phyloP scores from a whole-genome alignment of 2,113 vertebrate species.

The Crotalus viridis region DNA sequence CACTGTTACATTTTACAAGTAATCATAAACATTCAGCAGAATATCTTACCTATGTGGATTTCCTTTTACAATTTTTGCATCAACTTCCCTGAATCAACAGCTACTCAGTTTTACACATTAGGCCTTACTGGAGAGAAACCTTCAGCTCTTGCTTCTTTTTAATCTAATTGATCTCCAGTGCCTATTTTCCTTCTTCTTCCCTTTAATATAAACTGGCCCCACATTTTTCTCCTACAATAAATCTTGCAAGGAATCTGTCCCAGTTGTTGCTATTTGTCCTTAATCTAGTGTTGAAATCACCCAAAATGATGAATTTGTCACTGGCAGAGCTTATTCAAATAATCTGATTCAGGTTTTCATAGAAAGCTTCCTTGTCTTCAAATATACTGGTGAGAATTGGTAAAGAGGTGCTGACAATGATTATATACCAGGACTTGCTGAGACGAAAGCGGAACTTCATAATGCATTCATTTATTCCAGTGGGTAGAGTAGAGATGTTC shows the following conservation, averaged over 20 bases:
- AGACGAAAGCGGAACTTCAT: neutral
- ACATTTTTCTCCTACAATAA: neutral
- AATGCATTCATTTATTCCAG: no score
- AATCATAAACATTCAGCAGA: neutral
- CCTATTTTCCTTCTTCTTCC: neutral
- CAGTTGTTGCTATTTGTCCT: neutral
- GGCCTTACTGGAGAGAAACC: neutral
- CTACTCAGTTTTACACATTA: neutral
- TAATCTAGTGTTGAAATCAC: neutral
- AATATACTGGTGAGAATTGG: neutral
- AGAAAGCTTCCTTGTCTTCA: neutral
- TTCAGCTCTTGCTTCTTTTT: neutral
- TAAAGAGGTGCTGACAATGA: neutral
- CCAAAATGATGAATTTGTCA: neutral
- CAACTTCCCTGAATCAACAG: neutral
- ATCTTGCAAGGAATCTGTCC: neutral
- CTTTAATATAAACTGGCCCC: neutral
- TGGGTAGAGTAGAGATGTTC: no score
- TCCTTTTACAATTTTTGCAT: neutral
- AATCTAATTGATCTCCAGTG: neutral
- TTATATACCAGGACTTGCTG: neutral
- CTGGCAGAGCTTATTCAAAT: neutral
- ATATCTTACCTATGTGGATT: neutral
- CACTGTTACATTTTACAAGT: neutral
- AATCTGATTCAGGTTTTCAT: neutral